phyloP scores from a whole-genome alignment of 2,888 invertebrate genomes.

The Caradrina clavipalpis region DNA sequence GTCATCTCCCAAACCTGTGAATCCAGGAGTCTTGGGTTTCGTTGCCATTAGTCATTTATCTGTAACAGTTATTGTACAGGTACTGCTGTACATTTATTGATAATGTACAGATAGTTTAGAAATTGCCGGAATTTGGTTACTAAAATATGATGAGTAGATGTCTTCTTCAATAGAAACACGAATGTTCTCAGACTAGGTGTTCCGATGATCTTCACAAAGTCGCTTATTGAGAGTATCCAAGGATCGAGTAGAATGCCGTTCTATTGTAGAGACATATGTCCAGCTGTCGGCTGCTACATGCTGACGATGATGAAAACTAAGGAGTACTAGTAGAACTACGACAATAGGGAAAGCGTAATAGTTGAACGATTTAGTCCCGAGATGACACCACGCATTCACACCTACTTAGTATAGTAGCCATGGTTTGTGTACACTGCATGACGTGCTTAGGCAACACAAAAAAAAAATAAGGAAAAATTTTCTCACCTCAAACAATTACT shows the following conservation, averaged over 20 bases:
- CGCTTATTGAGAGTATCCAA: not conserved
- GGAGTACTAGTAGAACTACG: not conserved
- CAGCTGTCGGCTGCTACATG: not conserved
- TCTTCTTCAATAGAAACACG: not conserved
- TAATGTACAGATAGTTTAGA: not conserved
- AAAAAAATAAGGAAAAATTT: slow-evolving; percentile 12
- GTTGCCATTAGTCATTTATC: slow-evolving; percentile 75
- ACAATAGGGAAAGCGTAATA: not conserved
- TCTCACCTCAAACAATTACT: slow-evolving; percentile 49
- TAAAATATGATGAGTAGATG: not conserved
- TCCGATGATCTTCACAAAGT: not conserved
- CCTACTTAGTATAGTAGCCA: not conserved
- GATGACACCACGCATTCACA: not conserved
- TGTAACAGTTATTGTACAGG: slow-evolving; percentile 61
- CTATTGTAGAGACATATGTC: not conserved
- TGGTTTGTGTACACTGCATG: not conserved
- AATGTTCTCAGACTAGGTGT: not conserved
- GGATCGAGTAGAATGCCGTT: not conserved
- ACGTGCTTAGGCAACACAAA: not conserved
- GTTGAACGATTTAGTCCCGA: not conserved
- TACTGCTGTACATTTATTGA: not conserved
- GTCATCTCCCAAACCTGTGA: slow-evolving; percentile 77
- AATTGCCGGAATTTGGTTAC: not conserved
- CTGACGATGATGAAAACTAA: too few relatives aligned
- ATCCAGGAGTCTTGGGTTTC: slow-evolving; percentile 72